Evolutionary conservation across 1,140 invertebrate genomes (phyloP).

Genomic region (Eumaeus atala): DNA sequence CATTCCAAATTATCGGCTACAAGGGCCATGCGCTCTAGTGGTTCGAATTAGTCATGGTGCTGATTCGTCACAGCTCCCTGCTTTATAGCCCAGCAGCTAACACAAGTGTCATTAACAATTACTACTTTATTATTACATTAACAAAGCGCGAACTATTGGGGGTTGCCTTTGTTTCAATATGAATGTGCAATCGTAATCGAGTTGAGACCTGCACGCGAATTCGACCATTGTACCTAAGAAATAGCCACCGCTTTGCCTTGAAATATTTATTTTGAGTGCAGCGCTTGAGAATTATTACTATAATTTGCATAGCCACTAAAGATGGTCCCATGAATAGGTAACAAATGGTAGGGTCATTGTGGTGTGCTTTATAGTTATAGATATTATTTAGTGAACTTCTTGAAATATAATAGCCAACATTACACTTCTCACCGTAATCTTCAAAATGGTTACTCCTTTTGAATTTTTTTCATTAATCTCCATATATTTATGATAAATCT

Average conservation of each 20-base stretch:
- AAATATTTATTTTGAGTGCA: slow-evolving; percentile 13
- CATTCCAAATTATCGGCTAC: slow-evolving; percentile 3
- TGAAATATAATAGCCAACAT: too few relatives aligned
- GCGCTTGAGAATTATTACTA: slow-evolving; percentile 37
- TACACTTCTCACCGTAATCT: too few relatives aligned
- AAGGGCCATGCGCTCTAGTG: background rate
- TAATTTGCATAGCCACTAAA: slow-evolving; percentile 43
- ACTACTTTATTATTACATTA: slow-evolving; percentile 60
- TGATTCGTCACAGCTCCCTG: slow-evolving; percentile 45
- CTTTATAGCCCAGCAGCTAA: slow-evolving; percentile 47
- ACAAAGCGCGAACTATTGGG: slow-evolving; percentile 50
- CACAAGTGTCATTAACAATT: slow-evolving; percentile 59
- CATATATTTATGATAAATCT: too few relatives aligned
- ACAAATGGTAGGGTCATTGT: slow-evolving; percentile 30
- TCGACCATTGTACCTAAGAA: slow-evolving; percentile 12
- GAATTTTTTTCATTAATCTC: too few relatives aligned
- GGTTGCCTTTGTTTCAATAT: slow-evolving; percentile 59
- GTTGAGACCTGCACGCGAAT: slow-evolving; percentile 13
- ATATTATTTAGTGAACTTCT: background rate
- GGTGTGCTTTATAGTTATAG: slow-evolving; percentile 17
- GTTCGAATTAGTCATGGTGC: slow-evolving; percentile 24
- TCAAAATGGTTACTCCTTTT: too few relatives aligned
- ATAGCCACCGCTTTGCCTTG: slow-evolving; percentile 12
- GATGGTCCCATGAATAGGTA: slow-evolving; percentile 21
- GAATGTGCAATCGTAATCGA: slow-evolving; percentile 29